Evolutionary conservation across 1,140 invertebrate species (phyloP).

Genomic region (Eriocheir sinensis): DNA sequence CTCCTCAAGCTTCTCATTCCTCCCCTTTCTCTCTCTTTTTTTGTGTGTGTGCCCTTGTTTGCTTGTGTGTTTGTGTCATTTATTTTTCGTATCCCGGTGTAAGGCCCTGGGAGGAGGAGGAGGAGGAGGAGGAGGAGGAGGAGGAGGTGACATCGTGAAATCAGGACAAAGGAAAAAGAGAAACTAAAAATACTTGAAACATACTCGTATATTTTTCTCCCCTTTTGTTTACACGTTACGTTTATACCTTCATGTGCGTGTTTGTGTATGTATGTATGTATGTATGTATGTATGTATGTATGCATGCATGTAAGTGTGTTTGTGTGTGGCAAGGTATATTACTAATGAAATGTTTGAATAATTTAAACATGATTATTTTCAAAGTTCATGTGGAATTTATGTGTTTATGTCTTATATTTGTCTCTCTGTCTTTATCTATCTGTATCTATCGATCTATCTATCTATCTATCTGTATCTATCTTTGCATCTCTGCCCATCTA

Average conservation of each 20-base stretch:
- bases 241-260: not conserved
- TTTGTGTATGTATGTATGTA: slow-evolving; percentile 18
- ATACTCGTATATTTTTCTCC: slow-evolving; percentile 30
- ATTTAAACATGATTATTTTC: too few relatives aligned
- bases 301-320: slow-evolving; percentile 41
- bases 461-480: not conserved
- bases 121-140: too few relatives aligned
- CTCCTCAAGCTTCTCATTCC: not conserved
- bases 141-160: too few relatives aligned
- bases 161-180: slow-evolving; percentile 8
- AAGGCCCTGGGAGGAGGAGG: too few relatives aligned
- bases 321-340: not conserved
- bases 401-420: too few relatives aligned
- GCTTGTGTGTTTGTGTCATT: slow-evolving; percentile 17
- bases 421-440: not conserved
- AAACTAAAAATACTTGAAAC: not conserved
- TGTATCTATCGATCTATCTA: not conserved
- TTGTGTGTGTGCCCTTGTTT: slow-evolving; percentile 6
- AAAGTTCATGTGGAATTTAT: too few relatives aligned
- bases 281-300: slow-evolving; percentile 42
- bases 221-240: not conserved
- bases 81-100: too few relatives aligned
- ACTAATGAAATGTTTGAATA: too few relatives aligned
- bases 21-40: not conserved
- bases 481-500: slow-evolving; percentile 3